phyloP scores from a whole-genome alignment of 2,888 invertebrate genomes.

The Matsumyia berberina region DNA sequence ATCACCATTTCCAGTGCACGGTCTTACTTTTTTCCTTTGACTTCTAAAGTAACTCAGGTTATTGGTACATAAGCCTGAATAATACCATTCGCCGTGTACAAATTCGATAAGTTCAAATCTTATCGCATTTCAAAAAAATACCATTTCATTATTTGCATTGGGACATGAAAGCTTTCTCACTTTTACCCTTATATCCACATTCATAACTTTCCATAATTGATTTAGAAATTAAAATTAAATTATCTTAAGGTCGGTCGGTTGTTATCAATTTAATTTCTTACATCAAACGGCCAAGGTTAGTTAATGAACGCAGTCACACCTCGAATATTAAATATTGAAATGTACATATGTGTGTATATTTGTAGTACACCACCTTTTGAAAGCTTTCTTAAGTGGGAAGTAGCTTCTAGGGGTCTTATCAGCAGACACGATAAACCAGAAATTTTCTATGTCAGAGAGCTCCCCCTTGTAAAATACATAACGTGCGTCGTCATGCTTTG shows the following conservation, averaged over 20 bases:
- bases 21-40: background rate
- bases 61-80: constrained; percentile 23
- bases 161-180: background rate
- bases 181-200: background rate
- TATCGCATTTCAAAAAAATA: background rate
- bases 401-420: constrained; percentile 34
- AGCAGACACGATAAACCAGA: constrained; percentile 37
- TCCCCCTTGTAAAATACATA: constrained; percentile 11
- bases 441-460: constrained; percentile 8
- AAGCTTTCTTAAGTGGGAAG: constrained; percentile 3
- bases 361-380: background rate
- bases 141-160: constrained; percentile 1
- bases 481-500: constrained; percentile 47
- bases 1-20: background rate
- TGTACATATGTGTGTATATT: too few species aligned
- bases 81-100: background rate
- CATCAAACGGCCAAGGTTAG: constrained; percentile 47
- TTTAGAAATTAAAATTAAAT: constrained; percentile 12
- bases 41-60: background rate
- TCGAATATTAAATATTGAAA: constrained; percentile 17
- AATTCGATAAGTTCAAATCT: background rate
- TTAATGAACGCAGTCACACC: constrained; percentile 14
- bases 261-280: constrained; percentile 6
- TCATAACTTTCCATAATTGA: constrained; percentile 10
- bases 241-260: constrained; percentile 43